Evolutionary conservation across 2,888 invertebrate genomes (phyloP).

Genomic region (Sinhomidia bicolor): DNA sequence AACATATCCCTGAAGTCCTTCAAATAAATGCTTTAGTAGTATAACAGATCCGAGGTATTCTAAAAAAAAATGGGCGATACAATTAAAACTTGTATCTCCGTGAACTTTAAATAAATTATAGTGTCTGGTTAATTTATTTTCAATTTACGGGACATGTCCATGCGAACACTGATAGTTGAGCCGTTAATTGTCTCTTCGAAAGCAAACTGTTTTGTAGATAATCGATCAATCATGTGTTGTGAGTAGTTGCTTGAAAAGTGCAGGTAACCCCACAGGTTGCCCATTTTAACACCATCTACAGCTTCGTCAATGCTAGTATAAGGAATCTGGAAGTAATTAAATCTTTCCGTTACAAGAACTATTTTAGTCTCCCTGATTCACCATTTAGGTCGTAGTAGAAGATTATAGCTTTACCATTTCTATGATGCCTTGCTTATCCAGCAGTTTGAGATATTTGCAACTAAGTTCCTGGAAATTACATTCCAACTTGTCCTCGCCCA

Average conservation of each 20-base stretch:
- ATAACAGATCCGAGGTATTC: slow-evolving; percentile 90
- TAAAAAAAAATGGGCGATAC: too few species aligned
- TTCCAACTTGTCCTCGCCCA: not conserved
- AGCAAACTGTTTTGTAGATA: slow-evolving; percentile 57
- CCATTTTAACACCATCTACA: slow-evolving; percentile 53
- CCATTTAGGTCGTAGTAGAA: not conserved
- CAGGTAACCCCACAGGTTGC: slow-evolving; percentile 70
- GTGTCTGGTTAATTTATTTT: not conserved
- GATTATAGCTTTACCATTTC: slow-evolving; percentile 34
- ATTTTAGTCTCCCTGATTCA: not conserved
- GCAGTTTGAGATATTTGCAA: slow-evolving; percentile 63
- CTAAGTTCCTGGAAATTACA: slow-evolving; percentile 65
- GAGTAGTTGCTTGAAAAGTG: slow-evolving; percentile 61
- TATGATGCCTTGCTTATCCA: slow-evolving; percentile 28
- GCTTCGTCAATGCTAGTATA: slow-evolving; percentile 59
- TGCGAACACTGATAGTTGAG: slow-evolving; percentile 56
- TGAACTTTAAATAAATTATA: not conserved
- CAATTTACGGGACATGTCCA: slow-evolving; percentile 73
- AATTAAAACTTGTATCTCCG: not conserved
- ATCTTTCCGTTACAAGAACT: not conserved
- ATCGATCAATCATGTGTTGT: slow-evolving; percentile 59
- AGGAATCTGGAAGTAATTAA: slow-evolving; percentile 19
- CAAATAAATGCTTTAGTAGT: slow-evolving; percentile 91
- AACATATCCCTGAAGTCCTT: slow-evolving; percentile 93
- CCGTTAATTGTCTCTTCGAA: slow-evolving; percentile 64